Percentiles rank a stretch among this genome's conserved stretches.
These are phyloP conservation scores for Goniozus legneri DNA, from an alignment of 1,140 invertebrate species.

Conservation along the genomic window DNA sequence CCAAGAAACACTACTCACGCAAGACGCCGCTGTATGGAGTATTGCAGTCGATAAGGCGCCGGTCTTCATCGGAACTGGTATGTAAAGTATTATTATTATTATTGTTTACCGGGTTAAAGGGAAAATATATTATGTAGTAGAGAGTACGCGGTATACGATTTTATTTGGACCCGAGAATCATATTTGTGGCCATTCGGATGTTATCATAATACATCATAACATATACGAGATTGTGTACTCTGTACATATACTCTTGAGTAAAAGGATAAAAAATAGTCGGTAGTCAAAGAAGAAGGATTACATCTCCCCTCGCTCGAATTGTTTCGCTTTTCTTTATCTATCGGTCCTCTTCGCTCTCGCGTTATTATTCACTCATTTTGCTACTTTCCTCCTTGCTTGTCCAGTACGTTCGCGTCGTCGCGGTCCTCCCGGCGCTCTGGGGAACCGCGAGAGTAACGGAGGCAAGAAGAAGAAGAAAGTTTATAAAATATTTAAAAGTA, in stretches of 20 bases:
- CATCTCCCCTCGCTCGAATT: conserved; percentile 27
- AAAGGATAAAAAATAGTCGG: conserved; percentile 44
- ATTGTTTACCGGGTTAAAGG: no score
- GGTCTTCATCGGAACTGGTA: no score
- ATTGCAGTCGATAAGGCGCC: no score
- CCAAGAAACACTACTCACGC: no score
- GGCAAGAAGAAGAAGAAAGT: conserved; percentile 47
- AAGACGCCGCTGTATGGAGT: no score
- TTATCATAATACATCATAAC: conserved; percentile 54
- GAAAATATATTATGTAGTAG: no score
- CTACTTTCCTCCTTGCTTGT: not conserved
- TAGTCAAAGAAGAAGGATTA: conserved; percentile 37
- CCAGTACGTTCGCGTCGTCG: conserved; percentile 15
- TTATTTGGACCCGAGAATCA: no score
- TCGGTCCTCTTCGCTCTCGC: conserved; percentile 16
- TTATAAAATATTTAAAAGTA: conserved; percentile 58
- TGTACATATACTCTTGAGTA: conserved; percentile 29
- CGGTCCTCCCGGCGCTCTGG: conserved; percentile 15
- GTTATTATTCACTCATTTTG: not conserved
- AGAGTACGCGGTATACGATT: no score
- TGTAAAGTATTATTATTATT: no score
- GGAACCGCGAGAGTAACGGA: conserved; percentile 9
- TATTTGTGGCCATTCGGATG: conserved; percentile 50
- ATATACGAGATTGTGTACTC: conserved; percentile 24
- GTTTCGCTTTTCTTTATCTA: conserved; percentile 4